Base-by-base conservation (phyloP, 2,113 vertebrate species). In the Stegostoma tigrinum region DNA sequence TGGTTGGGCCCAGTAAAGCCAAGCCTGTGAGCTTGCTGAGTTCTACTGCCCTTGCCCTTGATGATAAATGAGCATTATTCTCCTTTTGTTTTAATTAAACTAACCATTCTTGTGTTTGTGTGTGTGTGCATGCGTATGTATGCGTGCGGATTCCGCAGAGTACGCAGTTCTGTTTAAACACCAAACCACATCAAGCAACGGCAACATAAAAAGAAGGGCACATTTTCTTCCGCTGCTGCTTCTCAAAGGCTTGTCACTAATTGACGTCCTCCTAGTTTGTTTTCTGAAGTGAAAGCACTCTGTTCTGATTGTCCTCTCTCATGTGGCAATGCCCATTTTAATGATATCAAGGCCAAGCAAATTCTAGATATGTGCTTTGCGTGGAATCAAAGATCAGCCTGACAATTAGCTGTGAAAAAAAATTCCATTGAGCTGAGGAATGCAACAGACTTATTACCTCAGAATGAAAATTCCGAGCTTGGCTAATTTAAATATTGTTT, bases 401-500 rank as follows among this genome's bases (percentile, higher is more conserved):
- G 97, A 97, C 97, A 97, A 97, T 98, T 98, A 97, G 97, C 97
- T 97, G 96, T 96, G 97, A 61, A 95, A 95, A n/a, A 61, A 95
- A 52, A 97, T 97, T 97, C 97, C 96, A 97, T 97, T 97, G 97
- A 97, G 96, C 42, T 97, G 96, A 97, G 96, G 96, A 98, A 97
- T 97, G 97, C 97, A 97, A 97, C 96, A 97, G 97, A 97, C 98
- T 98, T 98, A 98, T 97, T 98, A 98, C 98, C 98, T 98, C 98
- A 98, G 98, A 98, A 96, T 97, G 97, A 97, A 98, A 97, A 98
- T 97, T 97, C 98, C 97, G 98, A 98, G 98, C 98, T 98, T 97
- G 98, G 97, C 98, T 98, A 98, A 98, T 98, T 99, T 98, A 98
- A 98, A 98, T 98, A 98, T 98, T 98, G 98, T 99, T 98, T 98